phyloP scores from a whole-genome alignment of 2,888 invertebrate species.

The Capitulum mitella region DNA sequence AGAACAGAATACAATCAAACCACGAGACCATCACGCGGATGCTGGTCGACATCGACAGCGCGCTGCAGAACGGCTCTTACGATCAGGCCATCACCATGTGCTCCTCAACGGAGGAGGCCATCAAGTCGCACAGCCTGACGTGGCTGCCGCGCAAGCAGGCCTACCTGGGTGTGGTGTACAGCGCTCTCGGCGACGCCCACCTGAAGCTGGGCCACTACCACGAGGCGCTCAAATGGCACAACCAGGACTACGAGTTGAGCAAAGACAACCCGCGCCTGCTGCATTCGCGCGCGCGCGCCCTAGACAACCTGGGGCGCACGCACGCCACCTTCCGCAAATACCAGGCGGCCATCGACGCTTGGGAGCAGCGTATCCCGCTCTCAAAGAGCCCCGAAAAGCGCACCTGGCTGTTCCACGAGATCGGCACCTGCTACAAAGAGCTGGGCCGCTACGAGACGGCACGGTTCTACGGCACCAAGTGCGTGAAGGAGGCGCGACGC shows the following conservation, averaged over 20 bases:
- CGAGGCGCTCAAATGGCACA: conserved; percentile 6
- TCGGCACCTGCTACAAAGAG: conserved; percentile 21
- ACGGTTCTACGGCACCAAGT: conserved; percentile 24
- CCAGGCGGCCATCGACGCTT: background rate
- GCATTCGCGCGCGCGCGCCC: background rate
- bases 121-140: background rate
- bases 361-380: conserved; percentile 17
- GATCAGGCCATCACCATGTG: background rate
- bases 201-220: conserved; percentile 16
- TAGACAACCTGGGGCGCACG: conserved; percentile 12
- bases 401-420: conserved; percentile 7
- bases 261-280: background rate
- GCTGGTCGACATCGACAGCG: background rate
- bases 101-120: background rate
- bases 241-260: conserved; percentile 20
- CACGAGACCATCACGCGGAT: background rate
- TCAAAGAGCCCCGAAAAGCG: background rate
- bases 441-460: conserved; percentile 7
- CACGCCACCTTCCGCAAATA: conserved; percentile 19
- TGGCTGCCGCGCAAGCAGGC: background rate
- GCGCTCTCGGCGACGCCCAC: conserved; percentile 13
- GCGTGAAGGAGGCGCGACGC: background rate
- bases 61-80: background rate
- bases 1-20: background rate
- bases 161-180: conserved; percentile 23